Evolutionary conservation across 2,888 invertebrate genomes (phyloP).

Genomic region (Thyatira batis): DNA sequence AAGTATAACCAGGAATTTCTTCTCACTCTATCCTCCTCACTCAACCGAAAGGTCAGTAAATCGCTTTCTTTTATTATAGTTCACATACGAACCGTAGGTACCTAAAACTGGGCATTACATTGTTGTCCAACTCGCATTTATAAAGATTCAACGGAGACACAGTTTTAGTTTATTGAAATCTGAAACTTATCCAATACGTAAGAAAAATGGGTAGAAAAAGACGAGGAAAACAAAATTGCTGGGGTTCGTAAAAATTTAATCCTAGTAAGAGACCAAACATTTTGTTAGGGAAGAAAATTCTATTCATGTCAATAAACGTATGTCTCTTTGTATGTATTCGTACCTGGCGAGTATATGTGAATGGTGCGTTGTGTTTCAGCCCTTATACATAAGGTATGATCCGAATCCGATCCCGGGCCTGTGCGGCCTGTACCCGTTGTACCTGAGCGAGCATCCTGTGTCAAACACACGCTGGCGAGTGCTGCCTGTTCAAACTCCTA

Average conservation of each 20-base stretch:
- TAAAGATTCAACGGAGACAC: neutral
- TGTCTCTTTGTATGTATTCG: slow-evolving; percentile 28
- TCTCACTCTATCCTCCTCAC: slow-evolving; percentile 59
- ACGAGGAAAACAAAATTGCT: slow-evolving; percentile 34
- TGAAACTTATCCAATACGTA: slow-evolving; percentile 21
- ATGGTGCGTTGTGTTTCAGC: slow-evolving; percentile 54
- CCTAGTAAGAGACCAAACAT: slow-evolving; percentile 35
- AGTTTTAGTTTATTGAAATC: slow-evolving; percentile 19
- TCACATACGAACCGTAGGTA: neutral
- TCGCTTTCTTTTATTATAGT: neutral
- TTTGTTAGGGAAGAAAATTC: slow-evolving; percentile 40
- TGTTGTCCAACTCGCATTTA: neutral
- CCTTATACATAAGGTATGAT: slow-evolving; percentile 71
- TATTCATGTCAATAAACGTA: slow-evolving; percentile 40
- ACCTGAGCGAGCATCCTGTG: slow-evolving; percentile 68
- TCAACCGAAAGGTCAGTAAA: slow-evolving; percentile 49
- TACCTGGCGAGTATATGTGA: slow-evolving; percentile 19
- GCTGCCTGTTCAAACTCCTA: slow-evolving; percentile 55
- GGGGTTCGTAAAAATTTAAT: slow-evolving; percentile 38
- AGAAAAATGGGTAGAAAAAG: slow-evolving; percentile 25
- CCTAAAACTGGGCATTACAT: neutral
- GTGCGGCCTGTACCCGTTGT: slow-evolving; percentile 61
- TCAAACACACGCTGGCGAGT: slow-evolving; percentile 73
- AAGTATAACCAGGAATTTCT: slow-evolving; percentile 75
- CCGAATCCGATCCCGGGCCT: slow-evolving; percentile 71